These are phyloP conservation scores for Bufo bufo DNA, from an alignment of 2,113 vertebrate species.

Conservation along the genomic window DNA sequence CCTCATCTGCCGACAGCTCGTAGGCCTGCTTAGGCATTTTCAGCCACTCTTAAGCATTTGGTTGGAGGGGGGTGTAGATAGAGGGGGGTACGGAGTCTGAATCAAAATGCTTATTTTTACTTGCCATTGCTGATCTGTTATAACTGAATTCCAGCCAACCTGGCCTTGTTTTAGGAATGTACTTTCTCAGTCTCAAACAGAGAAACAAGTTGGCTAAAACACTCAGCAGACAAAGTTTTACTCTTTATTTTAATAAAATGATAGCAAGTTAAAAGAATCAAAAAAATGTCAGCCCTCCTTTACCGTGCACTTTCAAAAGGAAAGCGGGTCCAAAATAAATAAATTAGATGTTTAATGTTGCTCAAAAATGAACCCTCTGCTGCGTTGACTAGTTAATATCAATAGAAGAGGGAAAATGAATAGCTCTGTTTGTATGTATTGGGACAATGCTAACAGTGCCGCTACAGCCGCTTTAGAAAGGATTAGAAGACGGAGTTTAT, in stretches of 20 bases:
- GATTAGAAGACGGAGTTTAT: background rate
- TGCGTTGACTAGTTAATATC: conserved; percentile 40
- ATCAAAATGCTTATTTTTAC: conserved; percentile 68
- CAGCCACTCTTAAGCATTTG: conserved; percentile 48
- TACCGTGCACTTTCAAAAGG: conserved; percentile 33
- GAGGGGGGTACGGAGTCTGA: conserved; percentile 55
- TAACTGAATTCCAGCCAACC: conserved; percentile 66
- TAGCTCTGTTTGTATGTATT: conserved; percentile 7
- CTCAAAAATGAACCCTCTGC: conserved; percentile 47
- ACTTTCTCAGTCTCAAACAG: conserved; percentile 64
- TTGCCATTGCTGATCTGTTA: conserved; percentile 68
- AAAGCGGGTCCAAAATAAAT: conserved; percentile 23
- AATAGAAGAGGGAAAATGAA: conserved; percentile 18
- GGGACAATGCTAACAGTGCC: background rate
- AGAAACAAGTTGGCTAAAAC: conserved; percentile 65
- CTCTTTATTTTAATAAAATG: conserved; percentile 60
- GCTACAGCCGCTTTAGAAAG: background rate
- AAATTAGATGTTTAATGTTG: conserved; percentile 37
- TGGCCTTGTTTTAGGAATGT: conserved; percentile 66
- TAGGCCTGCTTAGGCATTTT: conserved; percentile 2
- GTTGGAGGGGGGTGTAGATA: conserved; percentile 60
- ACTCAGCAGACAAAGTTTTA: conserved; percentile 61
- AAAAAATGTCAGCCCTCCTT: conserved; percentile 61
- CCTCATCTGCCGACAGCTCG: conserved; percentile 20
- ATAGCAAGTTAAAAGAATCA: conserved; percentile 57